A percentile compares a stretch with the other conserved stretches of the same genome.
phyloP scores from a whole-genome alignment of 2,888 invertebrate species.

The Ormyrus pomaceus region DNA sequence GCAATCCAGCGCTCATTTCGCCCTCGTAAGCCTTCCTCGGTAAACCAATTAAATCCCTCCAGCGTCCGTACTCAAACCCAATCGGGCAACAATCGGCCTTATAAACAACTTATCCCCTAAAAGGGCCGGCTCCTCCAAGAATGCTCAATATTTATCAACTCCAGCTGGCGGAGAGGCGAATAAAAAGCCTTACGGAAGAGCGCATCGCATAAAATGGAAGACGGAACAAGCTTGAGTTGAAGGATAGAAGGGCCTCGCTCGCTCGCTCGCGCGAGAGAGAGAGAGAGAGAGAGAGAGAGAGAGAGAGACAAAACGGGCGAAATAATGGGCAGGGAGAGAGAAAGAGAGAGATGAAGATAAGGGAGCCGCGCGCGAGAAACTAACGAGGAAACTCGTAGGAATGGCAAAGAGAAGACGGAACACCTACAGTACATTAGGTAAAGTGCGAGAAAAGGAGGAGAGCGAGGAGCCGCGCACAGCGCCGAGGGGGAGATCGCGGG shows the following conservation, averaged over 20 bases:
- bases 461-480: not conserved
- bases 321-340: slow-evolving; percentile 39
- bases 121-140: too few relatives aligned
- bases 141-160: too few relatives aligned
- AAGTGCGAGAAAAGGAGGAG: slow-evolving; percentile 35
- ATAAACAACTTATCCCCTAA: too few relatives aligned
- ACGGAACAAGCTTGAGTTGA: slow-evolving; percentile 16
- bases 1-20: too few relatives aligned
- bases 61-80: too few relatives aligned
- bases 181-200: too few relatives aligned
- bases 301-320: slow-evolving; percentile 23
- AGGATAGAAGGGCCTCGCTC: not conserved
- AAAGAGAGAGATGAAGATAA: slow-evolving; percentile 50
- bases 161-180: too few relatives aligned
- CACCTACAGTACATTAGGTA: slow-evolving; percentile 39
- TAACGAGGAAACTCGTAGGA: slow-evolving; percentile 52
- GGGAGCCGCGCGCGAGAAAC: slow-evolving; percentile 53
- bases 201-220: slow-evolving; percentile 18
- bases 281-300: not conserved
- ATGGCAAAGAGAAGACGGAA: slow-evolving; percentile 15
- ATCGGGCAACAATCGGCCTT: too few relatives aligned
- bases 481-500: not conserved
- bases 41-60: too few relatives aligned
- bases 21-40: too few relatives aligned
- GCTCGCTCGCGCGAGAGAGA: not conserved